Base-by-base conservation (phyloP, 2,888 invertebrate species). In the Unio pictorum region DNA sequence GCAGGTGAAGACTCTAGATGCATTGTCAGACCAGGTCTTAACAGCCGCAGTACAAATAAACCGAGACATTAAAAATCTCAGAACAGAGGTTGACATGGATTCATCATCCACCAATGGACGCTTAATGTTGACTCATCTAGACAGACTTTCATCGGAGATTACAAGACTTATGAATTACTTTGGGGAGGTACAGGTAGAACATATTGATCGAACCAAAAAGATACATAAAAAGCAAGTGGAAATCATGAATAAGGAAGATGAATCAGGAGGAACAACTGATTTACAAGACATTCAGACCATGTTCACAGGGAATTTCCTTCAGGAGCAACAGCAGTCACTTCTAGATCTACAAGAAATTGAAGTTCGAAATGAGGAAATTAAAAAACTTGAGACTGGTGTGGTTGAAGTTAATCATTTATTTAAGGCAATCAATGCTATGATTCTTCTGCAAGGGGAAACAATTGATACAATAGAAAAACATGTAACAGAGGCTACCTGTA, bases 371-470 rank as follows among this genome's bases (percentile, higher is more conserved):
- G 76, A 79, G 34, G 85, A 84, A 72, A 80, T 86, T 61, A 77
- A 79, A 56, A 79, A 81, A 54, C 72, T 86, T 34, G 86, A 86
- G 75, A 78, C 79, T 62, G 81, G 82, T 71, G 81, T 86, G 8
- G 68, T 81, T 20, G 79, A 84, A 68, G 86, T 86, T 5, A 84
- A 86, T 70, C 66, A 72, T 23, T 67, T 86, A 45, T 86, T 85
- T 67, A 83, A 81, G 60, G 86, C 84, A 54, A 76, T 86, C 61
- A 83, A 83, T 72, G 73, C 80, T 20, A 61, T 86, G 55, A 80
- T 86, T 26, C 71, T 79, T 55, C 79, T 77, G 57, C 86, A 86
- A 73, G 85, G 86, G n/a, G 85, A 85, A 71, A 80, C 72, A 55
- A 67, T 86, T 64, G 79, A 81, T 65, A 82, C 72, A n/a, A 84